Base-by-base conservation (phyloP, 2,888 invertebrate species). In the Rhyacophila evoluta region DNA sequence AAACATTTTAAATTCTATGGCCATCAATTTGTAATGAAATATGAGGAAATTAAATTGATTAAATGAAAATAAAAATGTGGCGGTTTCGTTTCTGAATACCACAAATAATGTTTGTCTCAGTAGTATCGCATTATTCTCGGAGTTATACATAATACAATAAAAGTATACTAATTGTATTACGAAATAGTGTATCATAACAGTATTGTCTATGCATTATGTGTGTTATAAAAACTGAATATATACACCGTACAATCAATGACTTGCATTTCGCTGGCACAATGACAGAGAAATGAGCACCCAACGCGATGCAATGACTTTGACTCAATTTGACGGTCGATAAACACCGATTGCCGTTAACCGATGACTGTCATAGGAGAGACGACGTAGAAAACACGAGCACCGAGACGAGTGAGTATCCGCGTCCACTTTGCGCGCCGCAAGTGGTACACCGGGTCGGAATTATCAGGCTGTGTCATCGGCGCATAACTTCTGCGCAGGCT, bases 391-490 rank as follows among this genome's bases (percentile, higher is more conserved):
- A 8, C 55, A 8, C 25, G 19, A 33, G 6, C 29, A 6, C 29
- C 29, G 29, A 33, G 29, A 33, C 2, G 29, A 33, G 29, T 33
- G 55, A 10, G 19, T 55, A 55, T 55, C 55, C 55, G 6, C 55
- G 25, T 55, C 55, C 55, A 55, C 25, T 55, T 39, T 12, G 39
- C 10, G 29, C 68, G 8, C 68, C 36, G 29, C 69, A 74, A 78
- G 74, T 78, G 71, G 78, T 72, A 41, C 78, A 78, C 15, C 36
- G 37, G 74, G 79, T 79, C 79, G 73, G 29, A 76, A 72, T 76
- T 75, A 79, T 75, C 76, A 79, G 76, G 76, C 37, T 76, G 75
- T 76, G 72, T 75, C 76, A 41, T 29, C 37, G 68, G 25, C 67
- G 69, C 75, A 69, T 55, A 29, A 5, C 68, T 55, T 12, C 55